These are phyloP conservation scores for Augochlorella aurata DNA, from an alignment of 2,888 invertebrate species.

Conservation along the genomic window DNA sequence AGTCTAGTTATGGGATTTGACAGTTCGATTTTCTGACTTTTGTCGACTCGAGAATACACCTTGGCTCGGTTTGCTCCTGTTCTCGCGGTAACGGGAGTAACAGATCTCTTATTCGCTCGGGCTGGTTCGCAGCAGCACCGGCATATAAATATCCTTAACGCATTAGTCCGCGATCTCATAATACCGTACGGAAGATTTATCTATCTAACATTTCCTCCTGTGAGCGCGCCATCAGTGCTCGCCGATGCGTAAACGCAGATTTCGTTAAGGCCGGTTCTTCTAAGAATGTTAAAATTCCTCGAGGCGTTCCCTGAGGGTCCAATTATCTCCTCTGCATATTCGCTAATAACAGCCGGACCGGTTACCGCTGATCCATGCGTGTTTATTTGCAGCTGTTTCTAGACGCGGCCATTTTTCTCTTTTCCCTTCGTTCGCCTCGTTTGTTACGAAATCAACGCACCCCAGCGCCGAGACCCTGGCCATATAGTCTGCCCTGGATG, in stretches of 20 bases:
- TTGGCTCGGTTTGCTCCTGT: background rate
- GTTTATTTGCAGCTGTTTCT: slow-evolving; percentile 46
- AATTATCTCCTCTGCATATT: slow-evolving; percentile 74
- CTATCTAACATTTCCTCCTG: slow-evolving; percentile 46
- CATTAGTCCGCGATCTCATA: slow-evolving; percentile 42
- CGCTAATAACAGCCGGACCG: slow-evolving; percentile 59
- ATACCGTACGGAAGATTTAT: slow-evolving; percentile 42
- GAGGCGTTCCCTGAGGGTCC: slow-evolving; percentile 64
- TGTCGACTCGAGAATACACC: no score
- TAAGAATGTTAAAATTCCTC: slow-evolving; percentile 47
- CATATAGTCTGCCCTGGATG: background rate
- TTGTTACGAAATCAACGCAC: background rate
- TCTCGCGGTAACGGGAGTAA: background rate
- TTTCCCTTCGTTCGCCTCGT: background rate
- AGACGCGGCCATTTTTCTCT: slow-evolving; percentile 20
- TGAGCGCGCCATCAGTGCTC: slow-evolving; percentile 33
- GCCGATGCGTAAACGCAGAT: slow-evolving; percentile 58
- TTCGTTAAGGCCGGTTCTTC: slow-evolving; percentile 40
- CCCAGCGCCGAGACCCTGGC: background rate
- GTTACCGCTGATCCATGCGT: slow-evolving; percentile 38
- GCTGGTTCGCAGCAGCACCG: slow-evolving; percentile 6
- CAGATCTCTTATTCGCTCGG: slow-evolving; percentile 9
- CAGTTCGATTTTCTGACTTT: no score
- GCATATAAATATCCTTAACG: slow-evolving; percentile 45
- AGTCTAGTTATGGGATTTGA: no score